Percentiles rank a stretch among this genome's conserved stretches.
Conservation (phyloP, 37 sponge, comb jelly and placozoan species). For the Geodia barretti region DNA sequence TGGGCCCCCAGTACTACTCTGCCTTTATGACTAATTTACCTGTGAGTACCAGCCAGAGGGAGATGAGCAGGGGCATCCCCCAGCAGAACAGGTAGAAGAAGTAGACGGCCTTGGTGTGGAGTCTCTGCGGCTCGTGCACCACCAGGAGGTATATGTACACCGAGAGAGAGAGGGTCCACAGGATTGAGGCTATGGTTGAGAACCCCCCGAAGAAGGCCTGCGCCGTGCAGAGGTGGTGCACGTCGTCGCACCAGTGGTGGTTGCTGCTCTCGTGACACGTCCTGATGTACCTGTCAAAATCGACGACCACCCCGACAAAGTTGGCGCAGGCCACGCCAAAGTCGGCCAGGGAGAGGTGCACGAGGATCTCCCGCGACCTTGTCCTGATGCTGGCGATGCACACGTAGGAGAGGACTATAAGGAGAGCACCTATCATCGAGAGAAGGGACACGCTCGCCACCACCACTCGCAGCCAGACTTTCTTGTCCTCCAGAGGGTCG, state of each 20-base stretch:
- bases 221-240: slow-evolving; percentile 15
- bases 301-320: slow-evolving; percentile 55
- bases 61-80: slow-evolving; percentile 54
- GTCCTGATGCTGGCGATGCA: slow-evolving; percentile 45
- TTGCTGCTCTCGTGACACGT: neutral
- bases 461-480: slow-evolving; percentile 10
- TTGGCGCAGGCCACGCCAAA: slow-evolving; percentile 58
- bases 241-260: neutral
- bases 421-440: slow-evolving; percentile 56
- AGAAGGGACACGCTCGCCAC: slow-evolving; percentile 42
- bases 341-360: slow-evolving; percentile 76
- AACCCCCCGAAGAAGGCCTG: slow-evolving; percentile 64
- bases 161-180: slow-evolving; percentile 73
- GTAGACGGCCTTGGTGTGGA: slow-evolving; percentile 9
- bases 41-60: slow-evolving; percentile 50
- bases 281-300: slow-evolving; percentile 55
- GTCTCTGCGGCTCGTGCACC: slow-evolving; percentile 3
- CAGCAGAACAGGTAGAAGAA: slow-evolving; percentile 41
- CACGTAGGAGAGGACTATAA: slow-evolving; percentile 68
- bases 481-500: neutral
- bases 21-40: slow-evolving; percentile 29
- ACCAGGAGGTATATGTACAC: slow-evolving; percentile 58
- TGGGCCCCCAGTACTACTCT: too few species aligned
- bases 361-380: slow-evolving; percentile 59
- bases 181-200: slow-evolving; percentile 46